phyloP scores from a whole-genome alignment of 2,113 vertebrate genomes.

The Alligator sinensis region DNA sequence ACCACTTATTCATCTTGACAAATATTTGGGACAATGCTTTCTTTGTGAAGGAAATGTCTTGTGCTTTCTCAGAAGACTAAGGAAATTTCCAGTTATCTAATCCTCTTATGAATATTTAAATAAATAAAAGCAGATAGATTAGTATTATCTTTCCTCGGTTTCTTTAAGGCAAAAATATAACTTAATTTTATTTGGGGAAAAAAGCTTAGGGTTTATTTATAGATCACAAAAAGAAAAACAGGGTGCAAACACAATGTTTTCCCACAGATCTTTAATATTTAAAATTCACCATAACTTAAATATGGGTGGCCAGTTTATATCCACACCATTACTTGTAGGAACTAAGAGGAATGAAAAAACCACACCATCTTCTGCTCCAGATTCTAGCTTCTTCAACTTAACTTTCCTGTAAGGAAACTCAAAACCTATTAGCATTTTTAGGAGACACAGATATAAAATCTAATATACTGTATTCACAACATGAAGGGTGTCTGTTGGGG shows the following conservation, averaged over 20 bases:
- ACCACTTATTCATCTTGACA: constrained; percentile 21
- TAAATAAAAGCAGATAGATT: background rate
- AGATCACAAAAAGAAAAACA: background rate
- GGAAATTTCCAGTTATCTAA: background rate
- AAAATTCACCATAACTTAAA: background rate
- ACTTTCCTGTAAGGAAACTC: background rate
- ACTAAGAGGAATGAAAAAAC: background rate
- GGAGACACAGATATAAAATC: background rate
- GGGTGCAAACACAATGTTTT: background rate
- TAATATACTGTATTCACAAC: background rate
- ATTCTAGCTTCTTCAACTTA: background rate
- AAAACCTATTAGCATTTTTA: background rate
- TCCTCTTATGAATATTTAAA: background rate
- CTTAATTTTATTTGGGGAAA: background rate
- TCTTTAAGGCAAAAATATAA: background rate
- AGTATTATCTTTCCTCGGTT: too few relatives aligned
- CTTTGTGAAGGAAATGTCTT: background rate
- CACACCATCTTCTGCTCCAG: background rate
- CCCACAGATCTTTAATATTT: background rate
- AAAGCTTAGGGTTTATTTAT: background rate
- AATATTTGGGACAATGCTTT: constrained; percentile 37
- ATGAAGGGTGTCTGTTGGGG: background rate
- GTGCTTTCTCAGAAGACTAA: constrained; percentile 22
- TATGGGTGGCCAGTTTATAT: background rate
- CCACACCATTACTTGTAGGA: background rate